Evolutionary conservation across 2,888 invertebrate genomes (phyloP), one percentile per base, ranked within the genome.

Genomic region (Melanostoma mellinum): DNA sequence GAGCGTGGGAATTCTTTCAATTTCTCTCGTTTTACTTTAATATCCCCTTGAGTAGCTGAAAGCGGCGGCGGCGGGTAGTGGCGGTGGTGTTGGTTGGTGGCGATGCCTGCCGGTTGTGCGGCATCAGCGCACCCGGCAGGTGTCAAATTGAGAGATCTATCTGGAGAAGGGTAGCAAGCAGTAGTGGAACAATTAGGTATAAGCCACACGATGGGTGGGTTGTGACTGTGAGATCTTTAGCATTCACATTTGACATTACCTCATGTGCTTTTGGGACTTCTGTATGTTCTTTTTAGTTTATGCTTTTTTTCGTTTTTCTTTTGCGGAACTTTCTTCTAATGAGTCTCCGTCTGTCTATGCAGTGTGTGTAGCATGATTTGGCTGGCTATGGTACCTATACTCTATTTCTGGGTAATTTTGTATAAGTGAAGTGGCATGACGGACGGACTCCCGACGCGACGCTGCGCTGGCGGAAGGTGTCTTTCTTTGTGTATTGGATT

Each of bases 1-100:
- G 77, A 82, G 67, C 82, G 82, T 82, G 82, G 77, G 82, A 82
- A 68, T 63, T 58, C 55, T 63, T 65, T 65, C 8, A 53, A 32
- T 35, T 53, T 56, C 20, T 10, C 20, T 36, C 5, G 2, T 46
- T 38, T 46, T 68, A 46, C 35, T 42, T 1, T 40, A 8, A n/a
- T 63, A n/a, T 40, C 9, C 30, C 6, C 33, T 9, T 40, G 20
- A 61, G 35, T 61, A 36, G 68, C 35, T 10, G 55, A 20, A 6
- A 32, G 48, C 63, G 20, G 20, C 20, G 42, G 48, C 63, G 20
- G 20, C 20, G 42, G n/a, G 6, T 32, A 6, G 4, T 52, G 8
- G 52, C n/a, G 52, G 3, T 33, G 33, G 9, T 3, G 2, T 6
- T 4, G 61, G 2, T 6, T 4, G 61, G 10, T 5, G 36, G 2